Percentiles rank a stretch among this genome's conserved stretches.
phyloP scores from a whole-genome alignment of 1,140 invertebrate species.

The Colletes gigas region DNA sequence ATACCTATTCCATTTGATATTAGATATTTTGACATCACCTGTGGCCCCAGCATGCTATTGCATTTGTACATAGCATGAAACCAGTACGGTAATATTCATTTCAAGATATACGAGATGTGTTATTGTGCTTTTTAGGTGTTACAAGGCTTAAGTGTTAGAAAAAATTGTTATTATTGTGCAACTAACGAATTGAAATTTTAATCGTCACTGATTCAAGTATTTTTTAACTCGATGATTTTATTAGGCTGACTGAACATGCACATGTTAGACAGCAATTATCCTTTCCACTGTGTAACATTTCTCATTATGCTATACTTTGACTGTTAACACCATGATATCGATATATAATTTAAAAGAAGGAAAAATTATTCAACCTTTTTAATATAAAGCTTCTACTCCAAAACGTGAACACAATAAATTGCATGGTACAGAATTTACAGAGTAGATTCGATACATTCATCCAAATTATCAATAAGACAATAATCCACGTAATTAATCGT shows the following conservation, averaged over 20 bases:
- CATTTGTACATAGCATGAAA: conserved; percentile 56
- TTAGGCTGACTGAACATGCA: conserved; percentile 50
- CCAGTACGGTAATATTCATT: conserved; percentile 41
- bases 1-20: conserved; percentile 60
- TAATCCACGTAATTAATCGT: conserved; percentile 30
- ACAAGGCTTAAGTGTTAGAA: conserved; percentile 55
- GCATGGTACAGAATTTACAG: conserved; percentile 9
- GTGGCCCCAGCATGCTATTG: conserved; percentile 63
- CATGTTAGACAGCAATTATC: conserved; percentile 51
- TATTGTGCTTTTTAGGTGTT: conserved; percentile 57
- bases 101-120: conserved; percentile 51
- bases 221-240: conserved; percentile 46
- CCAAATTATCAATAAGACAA: conserved; percentile 53
- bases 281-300: conserved; percentile 36
- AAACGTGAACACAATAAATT: conserved; percentile 25
- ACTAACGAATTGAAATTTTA: conserved; percentile 46
- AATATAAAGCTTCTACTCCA: conserved; percentile 23
- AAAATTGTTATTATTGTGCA: conserved; percentile 55
- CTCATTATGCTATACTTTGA: conserved; percentile 30
- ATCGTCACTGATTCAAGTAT: conserved; percentile 28
- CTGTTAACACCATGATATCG: conserved; percentile 23
- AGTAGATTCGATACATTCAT: conserved; percentile 16
- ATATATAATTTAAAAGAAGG: conserved; percentile 28
- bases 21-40: conserved; percentile 60
- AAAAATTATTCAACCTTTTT: conserved; percentile 12